Evolutionary conservation across 2,888 invertebrate genomes (phyloP), one percentile per base, ranked within the genome.

Genomic region (Phalera bucephala): DNA sequence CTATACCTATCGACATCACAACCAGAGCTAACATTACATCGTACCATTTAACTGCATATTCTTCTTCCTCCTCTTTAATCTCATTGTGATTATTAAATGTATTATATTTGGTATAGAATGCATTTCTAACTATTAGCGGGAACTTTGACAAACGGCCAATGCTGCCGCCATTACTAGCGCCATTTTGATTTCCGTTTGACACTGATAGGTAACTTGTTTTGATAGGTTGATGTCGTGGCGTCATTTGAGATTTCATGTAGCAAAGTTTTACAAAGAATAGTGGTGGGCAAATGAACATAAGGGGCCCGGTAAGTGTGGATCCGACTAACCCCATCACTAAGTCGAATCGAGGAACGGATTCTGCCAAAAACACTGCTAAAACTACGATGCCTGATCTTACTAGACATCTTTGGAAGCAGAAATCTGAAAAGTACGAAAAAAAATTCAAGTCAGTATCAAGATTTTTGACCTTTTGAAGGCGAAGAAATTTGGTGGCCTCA

Each of bases 321-420:
- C 97, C 97, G 6, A 97, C 93, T 0, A 97, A 83, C 1, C 96
- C 94, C 93, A 97, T 95, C 7, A 97, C 94, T 11, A 96, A 87
- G 61, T 97, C 96, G 68, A 97, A 97, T 48, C 94, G 91, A 0
- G 97, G 97, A 0, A 97, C 93, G 0, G 94, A 91, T 77, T 96
- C 96, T 0, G 95, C 96, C 1, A 97, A 84, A 17, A 95, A 91
- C 3, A 97, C 92, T 0, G 94, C 94, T 1, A 94, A 50, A 0
- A 92, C 88, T 7, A 96, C 91, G 8, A 97, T 82, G 0, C 91
- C 73, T 1, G 96, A 94, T 30, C 97, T 91, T 14, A 95, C 69
- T 0, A 94, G 76, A 46, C 94, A 93, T 21, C 97, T 91, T 65
- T 93, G 93, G 71, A 93, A 86, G 50, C 93, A 93, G 64, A 97